Evolutionary conservation across 2,888 invertebrate species (phyloP), one percentile per base, ranked within the genome.

Genomic region (Sclerodermus sp.): DNA sequence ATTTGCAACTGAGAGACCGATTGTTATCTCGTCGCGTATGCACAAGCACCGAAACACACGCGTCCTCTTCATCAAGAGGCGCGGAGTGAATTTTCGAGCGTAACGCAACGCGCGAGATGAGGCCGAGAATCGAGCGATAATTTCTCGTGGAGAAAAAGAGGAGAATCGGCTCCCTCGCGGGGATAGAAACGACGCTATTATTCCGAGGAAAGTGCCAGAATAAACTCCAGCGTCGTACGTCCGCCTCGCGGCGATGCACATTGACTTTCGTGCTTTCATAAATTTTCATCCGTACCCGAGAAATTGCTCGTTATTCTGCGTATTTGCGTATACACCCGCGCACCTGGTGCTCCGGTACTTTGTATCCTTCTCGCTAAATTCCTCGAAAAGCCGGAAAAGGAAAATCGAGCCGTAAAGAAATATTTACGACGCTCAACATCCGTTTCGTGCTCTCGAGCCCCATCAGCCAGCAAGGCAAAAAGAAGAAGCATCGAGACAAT

Each of bases 1-100:
- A 23, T 23, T 23, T 8, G 47, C 51, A 37, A 46, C 49, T 45
- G 53, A 47, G 56, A 58, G 60, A 71, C 69, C 70, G 67, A 62
- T 70, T 66, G 68, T 68, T 68, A 64, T 51, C 55, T 60, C 51
- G 23, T 23, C 53, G 51, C 42, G 36, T 16, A 15, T 23, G 8
- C 8, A 23, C 23, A 23, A 23, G 23, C 23, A 23, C 23, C 8
- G 23, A 3, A 23, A 5, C 23, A 8, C 23, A 23, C 8, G 8
- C 23, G 8, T 23, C 3, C 23, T 8, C 8, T 23, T 8, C 23
- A 23, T 23, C 8, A 8, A 23, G 8, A 23, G 23, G 3, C 23
- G 8, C 4, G 23, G 8, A 23, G 23, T 3, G 8, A 23, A 5
- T 23, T 23, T 5, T 3, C 23, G 23, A 23, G 23, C 23, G 23